Percentiles rank a stretch among this genome's conserved stretches.
Conservation (phyloP, 2,888 invertebrate genomes). For the Acleris laterana region DNA sequence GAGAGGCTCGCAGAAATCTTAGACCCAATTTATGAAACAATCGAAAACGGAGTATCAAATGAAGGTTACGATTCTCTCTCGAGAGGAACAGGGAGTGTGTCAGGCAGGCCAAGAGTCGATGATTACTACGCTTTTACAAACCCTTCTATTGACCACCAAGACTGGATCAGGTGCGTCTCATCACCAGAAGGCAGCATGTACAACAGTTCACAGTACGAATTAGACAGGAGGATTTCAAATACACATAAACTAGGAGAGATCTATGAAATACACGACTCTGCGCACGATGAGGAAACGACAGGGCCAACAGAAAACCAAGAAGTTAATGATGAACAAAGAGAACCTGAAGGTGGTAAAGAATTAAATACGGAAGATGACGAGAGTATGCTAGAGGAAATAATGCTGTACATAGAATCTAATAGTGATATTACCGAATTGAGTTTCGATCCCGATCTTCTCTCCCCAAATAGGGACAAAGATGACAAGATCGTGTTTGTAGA, state of each 20-base stretch:
- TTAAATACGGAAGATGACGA: slow-evolving; percentile 53
- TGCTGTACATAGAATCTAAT: slow-evolving; percentile 65
- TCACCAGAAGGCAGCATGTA: slow-evolving; percentile 65
- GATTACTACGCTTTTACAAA: slow-evolving; percentile 69
- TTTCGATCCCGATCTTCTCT: slow-evolving; percentile 58
- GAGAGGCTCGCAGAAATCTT: slow-evolving; percentile 74
- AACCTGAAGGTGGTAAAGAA: slow-evolving; percentile 30
- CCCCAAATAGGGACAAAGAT: slow-evolving; percentile 63
- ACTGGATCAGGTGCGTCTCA: slow-evolving; percentile 68
- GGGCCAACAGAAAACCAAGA: slow-evolving; percentile 35
- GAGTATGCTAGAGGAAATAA: slow-evolving; percentile 74
- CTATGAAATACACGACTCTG: slow-evolving; percentile 6
- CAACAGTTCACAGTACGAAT: slow-evolving; percentile 62
- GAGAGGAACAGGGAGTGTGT: slow-evolving; percentile 57
- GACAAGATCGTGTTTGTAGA: slow-evolving; percentile 69
- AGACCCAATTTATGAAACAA: slow-evolving; percentile 76
- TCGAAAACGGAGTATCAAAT: slow-evolving; percentile 61
- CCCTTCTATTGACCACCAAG: slow-evolving; percentile 68
- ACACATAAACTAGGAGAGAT: slow-evolving; percentile 19
- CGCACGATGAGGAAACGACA: slow-evolving; percentile 36
- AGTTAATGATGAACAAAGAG: slow-evolving; percentile 37
- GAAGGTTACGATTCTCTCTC: slow-evolving; percentile 64
- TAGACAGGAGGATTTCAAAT: slow-evolving; percentile 47
- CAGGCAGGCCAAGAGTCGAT: slow-evolving; percentile 56
- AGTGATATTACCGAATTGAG: slow-evolving; percentile 44